Base-by-base conservation (phyloP, 2,113 vertebrate species). In the Sylvilagus bachmani region DNA sequence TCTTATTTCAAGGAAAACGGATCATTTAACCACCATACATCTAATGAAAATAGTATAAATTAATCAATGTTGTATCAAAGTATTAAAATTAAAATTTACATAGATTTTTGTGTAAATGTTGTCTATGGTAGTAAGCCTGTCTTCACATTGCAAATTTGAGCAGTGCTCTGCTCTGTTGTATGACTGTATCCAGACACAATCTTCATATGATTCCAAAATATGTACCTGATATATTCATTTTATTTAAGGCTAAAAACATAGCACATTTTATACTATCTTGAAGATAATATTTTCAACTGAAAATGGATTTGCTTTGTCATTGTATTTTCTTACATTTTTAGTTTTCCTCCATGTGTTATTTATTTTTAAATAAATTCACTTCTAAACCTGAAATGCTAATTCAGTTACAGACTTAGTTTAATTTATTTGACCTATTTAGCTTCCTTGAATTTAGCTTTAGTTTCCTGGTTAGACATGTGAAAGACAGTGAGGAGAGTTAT, bases 361-460 rank as follows among this genome's bases (percentile, higher is more conserved):
- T 92, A 92, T 51, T 71, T 12, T 78, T 93, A 85, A 81, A 69
- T 62, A 22, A 73, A 49, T 73, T 81, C 71, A 87, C 70, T 82
- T 90, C 10, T 55, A 81, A 91, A 86, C 4, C 11, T 53, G 19
- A 27, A 69, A 82, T 5, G 5, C 2, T n/a, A 85, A 75, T 0
- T 92, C 9, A 86, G 81, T 82, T 90, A 74, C 38, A 86, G 19
- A 81, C 24, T 73, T 82, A 55, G 55, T 51, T 95, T 90, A 94
- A 91, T 87, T 90, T 86, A 77, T 85, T 58, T 92, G 82, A 90
- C 74, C 55, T 86, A 92, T 36, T 89, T 94, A 7, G 6, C 33
- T 71, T 12, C 13, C 66, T 96, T 86, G 9, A 25, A 92, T 91
- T 93, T 69, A 81, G 69, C 55, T 94, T 94, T 92, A 67, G 27